phyloP scores from a whole-genome alignment of 2,113 vertebrate species.

The Emydura subglobosa region DNA sequence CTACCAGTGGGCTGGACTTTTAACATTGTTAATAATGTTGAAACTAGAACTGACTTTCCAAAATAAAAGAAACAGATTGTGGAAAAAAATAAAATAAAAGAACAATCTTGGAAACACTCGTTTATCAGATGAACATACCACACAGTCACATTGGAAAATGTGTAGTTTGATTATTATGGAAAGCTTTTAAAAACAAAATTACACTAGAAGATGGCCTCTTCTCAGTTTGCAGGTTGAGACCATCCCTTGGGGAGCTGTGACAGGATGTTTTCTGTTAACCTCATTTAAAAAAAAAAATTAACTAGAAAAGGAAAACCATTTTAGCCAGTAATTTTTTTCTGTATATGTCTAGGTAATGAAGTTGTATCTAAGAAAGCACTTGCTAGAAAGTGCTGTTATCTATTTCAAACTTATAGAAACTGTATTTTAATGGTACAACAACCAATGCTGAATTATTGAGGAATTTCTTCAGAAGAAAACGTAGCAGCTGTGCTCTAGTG shows the following conservation, averaged over 20 bases:
- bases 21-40: slow-evolving; percentile 51
- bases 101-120: neutral
- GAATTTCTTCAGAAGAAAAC: slow-evolving; percentile 79
- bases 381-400: slow-evolving; percentile 81
- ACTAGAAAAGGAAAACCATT: slow-evolving; percentile 73
- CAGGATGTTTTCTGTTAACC: slow-evolving; percentile 78
- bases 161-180: slow-evolving; percentile 33
- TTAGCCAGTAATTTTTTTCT: slow-evolving; percentile 59
- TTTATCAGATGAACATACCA: slow-evolving; percentile 27
- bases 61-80: slow-evolving; percentile 46
- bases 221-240: slow-evolving; percentile 41
- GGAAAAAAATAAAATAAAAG: slow-evolving; percentile 35
- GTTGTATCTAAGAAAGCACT: slow-evolving; percentile 77
- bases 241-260: slow-evolving; percentile 64
- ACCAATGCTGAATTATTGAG: slow-evolving; percentile 77
- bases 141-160: neutral
- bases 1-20: slow-evolving; percentile 6
- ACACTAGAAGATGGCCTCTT: slow-evolving; percentile 50
- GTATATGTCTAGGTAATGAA: slow-evolving; percentile 74
- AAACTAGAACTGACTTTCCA: slow-evolving; percentile 41
- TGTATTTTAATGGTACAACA: slow-evolving; percentile 76
- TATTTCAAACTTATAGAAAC: slow-evolving; percentile 80
- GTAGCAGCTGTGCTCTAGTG: slow-evolving; percentile 71
- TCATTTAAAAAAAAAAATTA: slow-evolving; percentile 3
- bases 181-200: slow-evolving; percentile 33